phyloP scores from a whole-genome alignment of 2,113 vertebrate species.

The Axis porcinus region DNA sequence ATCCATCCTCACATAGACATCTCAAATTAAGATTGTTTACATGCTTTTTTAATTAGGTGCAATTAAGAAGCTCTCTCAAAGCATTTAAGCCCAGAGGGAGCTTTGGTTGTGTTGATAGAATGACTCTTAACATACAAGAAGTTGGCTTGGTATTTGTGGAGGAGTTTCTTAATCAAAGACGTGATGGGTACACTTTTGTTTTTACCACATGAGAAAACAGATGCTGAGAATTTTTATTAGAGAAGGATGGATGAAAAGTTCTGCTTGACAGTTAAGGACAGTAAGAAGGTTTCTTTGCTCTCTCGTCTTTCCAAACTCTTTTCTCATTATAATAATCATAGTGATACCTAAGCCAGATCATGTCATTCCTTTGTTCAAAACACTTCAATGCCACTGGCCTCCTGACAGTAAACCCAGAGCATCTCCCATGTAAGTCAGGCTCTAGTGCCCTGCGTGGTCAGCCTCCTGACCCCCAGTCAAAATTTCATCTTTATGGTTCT shows the following conservation, averaged over 20 bases:
- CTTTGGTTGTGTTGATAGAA: not conserved
- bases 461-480: not conserved
- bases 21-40: slow-evolving; percentile 74
- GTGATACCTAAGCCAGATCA: not conserved
- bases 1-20: slow-evolving; percentile 56
- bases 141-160: not conserved
- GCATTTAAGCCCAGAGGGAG: slow-evolving; percentile 54
- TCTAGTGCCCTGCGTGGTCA: accelerated
- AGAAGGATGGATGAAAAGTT: not conserved
- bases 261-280: not conserved
- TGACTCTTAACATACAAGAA: slow-evolving; percentile 43
- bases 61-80: slow-evolving; percentile 68
- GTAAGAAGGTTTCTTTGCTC: not conserved
- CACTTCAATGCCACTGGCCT: not conserved
- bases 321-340: not conserved
- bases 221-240: slow-evolving; percentile 26
- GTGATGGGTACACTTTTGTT: not conserved
- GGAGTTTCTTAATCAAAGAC: slow-evolving; percentile 23
- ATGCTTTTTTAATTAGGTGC: slow-evolving; percentile 71
- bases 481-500: no score
- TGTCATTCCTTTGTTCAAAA: not conserved
- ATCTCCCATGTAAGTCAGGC: accelerated
- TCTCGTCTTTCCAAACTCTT: not conserved
- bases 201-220: slow-evolving; percentile 50
- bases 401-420: not conserved